These are phyloP conservation scores for Menidia menidia DNA, from an alignment of 2,797 vertebrate genomes.

Conservation along the genomic window DNA sequence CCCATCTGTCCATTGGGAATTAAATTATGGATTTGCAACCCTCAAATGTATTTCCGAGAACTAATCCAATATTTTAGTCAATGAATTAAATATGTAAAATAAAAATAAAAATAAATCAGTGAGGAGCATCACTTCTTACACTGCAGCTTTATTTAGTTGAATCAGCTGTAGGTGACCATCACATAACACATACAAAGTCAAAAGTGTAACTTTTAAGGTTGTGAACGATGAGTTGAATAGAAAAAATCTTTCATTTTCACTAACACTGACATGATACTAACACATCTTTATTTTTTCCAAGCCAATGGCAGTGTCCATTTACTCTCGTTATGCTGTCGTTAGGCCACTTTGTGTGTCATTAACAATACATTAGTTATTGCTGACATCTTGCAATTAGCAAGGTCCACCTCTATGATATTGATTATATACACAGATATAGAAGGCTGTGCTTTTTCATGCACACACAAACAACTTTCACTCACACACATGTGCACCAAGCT, in stretches of 20 bases:
- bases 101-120: too few species aligned
- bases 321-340: constrained; percentile 71
- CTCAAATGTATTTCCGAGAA: too few species aligned
- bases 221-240: constrained; percentile 27
- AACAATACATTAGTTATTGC: constrained; percentile 71
- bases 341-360: constrained; percentile 60
- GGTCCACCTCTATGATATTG: constrained; percentile 63
- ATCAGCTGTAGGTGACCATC: not conserved
- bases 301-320: constrained; percentile 62
- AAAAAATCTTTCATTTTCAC: constrained; percentile 31
- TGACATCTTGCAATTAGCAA: constrained; percentile 78
- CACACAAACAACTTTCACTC: constrained; percentile 15
- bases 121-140: too few species aligned
- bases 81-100: too few species aligned
- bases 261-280: constrained; percentile 70
- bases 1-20: too few species aligned
- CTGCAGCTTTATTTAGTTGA: too few species aligned
- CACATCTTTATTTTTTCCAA: constrained; percentile 57
- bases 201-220: constrained; percentile 31
- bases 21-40: too few species aligned
- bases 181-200: constrained; percentile 14
- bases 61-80: too few species aligned
- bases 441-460: constrained; percentile 37
- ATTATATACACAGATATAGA: constrained; percentile 65
- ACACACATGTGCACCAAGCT: constrained; percentile 16